Percentiles rank a stretch among this genome's conserved stretches.
Evolutionary conservation across 2,113 vertebrate genomes (phyloP).

Genomic region (Silurus glanis): DNA sequence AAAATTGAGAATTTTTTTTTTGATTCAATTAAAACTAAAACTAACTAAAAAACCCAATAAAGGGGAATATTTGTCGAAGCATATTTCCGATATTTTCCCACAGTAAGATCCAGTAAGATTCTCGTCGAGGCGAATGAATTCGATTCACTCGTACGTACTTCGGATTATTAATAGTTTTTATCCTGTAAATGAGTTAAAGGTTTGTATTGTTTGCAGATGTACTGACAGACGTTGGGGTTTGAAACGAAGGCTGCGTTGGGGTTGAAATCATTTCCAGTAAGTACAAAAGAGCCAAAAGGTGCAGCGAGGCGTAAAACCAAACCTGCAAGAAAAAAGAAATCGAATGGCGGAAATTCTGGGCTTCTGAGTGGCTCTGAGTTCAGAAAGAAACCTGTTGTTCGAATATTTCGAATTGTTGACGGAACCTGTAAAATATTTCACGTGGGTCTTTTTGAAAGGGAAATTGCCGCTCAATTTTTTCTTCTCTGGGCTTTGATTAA

Average conservation of each 20-base stretch:
- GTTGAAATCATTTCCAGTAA: not conserved
- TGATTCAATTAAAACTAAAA: no score
- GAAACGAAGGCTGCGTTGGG: not conserved
- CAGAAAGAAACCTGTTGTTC: slow-evolving; percentile 32
- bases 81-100: no score
- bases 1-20: no score
- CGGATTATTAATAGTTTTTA: not conserved
- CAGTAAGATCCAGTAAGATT: no score
- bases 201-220: not conserved
- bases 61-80: no score
- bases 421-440: slow-evolving; percentile 39
- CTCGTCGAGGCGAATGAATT: no score
- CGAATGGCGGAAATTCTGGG: slow-evolving; percentile 21
- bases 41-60: no score
- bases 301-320: not conserved
- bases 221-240: not conserved
- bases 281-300: not conserved
- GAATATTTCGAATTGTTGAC: slow-evolving; percentile 32
- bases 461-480: slow-evolving; percentile 6
- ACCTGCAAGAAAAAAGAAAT: not conserved
- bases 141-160: no score
- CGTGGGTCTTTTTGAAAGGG: slow-evolving; percentile 15
- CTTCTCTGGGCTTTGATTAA: slow-evolving; percentile 30
- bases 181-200: not conserved
- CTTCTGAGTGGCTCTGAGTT: not conserved